Conservation (phyloP, 2,113 vertebrate species). For the human region DNA sequence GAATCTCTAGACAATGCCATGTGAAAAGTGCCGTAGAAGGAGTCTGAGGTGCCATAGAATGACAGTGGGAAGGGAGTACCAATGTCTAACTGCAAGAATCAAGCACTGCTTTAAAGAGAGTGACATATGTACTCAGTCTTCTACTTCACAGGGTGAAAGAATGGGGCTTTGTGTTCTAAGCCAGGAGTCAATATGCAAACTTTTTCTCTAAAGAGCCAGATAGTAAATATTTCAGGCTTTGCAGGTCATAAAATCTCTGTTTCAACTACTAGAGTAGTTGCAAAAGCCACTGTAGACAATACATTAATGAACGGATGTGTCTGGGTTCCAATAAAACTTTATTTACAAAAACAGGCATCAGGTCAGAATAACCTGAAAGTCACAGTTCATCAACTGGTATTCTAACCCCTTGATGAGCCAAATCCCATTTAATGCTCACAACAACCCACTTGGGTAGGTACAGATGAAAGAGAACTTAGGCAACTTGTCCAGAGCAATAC, state of each 20-base stretch:
- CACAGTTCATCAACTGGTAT: neutral
- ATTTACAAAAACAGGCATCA: neutral
- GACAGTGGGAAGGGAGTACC: accelerated
- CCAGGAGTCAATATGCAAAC: neutral
- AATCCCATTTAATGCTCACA: neutral
- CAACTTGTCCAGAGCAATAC: too few species aligned
- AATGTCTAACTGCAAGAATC: neutral
- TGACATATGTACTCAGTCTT: neutral
- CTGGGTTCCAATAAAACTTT: neutral
- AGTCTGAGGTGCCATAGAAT: neutral
- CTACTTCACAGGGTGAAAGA: neutral
- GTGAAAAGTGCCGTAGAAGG: neutral
- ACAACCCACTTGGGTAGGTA: neutral
- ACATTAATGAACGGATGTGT: neutral
- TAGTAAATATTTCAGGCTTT: neutral
- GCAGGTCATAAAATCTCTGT: neutral
- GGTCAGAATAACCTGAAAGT: neutral
- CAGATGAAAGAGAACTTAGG: neutral
- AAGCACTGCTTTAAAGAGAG: neutral
- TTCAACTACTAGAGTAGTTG: neutral
- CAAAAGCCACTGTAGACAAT: neutral
- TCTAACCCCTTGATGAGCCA: neutral
- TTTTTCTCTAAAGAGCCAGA: neutral
- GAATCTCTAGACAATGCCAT: neutral
- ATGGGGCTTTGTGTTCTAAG: neutral